Conservation (phyloP, 2,888 invertebrate genomes). For the Prenolepis imparis region DNA sequence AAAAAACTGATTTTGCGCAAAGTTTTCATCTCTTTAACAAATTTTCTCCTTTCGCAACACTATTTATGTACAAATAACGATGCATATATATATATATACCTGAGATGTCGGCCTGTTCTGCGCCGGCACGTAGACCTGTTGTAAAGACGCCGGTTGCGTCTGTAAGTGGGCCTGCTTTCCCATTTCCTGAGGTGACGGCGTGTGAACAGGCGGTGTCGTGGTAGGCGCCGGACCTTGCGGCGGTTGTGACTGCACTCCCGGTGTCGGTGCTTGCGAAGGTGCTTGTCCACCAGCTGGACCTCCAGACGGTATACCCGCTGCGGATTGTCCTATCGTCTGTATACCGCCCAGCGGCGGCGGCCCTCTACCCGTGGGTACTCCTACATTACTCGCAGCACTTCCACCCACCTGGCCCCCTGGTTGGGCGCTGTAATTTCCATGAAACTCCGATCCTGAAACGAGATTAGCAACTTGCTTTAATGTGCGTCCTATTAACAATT, state of each 20-base stretch:
- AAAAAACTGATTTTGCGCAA: neutral
- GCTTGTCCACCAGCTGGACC: conserved; percentile 79
- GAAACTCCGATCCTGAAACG: conserved; percentile 84
- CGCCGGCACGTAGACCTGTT: conserved; percentile 79
- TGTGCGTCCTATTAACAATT: neutral
- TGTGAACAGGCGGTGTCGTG: conserved; percentile 82
- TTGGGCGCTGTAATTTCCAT: conserved; percentile 85
- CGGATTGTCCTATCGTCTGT: conserved; percentile 82
- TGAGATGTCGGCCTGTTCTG: conserved; percentile 79
- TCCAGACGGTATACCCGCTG: conserved; percentile 82
- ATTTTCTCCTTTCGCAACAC: neutral
- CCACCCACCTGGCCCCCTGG: conserved; percentile 84
- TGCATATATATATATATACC: conserved; percentile 69
- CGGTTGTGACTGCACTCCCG: conserved; percentile 81
- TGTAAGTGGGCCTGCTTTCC: conserved; percentile 83
- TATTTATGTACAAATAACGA: neutral
- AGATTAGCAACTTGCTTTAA: conserved; percentile 4
- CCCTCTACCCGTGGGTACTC: conserved; percentile 83
- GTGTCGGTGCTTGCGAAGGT: conserved; percentile 78
- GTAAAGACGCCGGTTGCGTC: conserved; percentile 78
- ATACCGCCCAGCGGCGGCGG: conserved; percentile 82
- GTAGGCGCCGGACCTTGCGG: conserved; percentile 82
- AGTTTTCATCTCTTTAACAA: neutral
- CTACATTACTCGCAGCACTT: conserved; percentile 83
- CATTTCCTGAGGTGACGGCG: conserved; percentile 83